Evolutionary conservation across 2,113 vertebrate species (phyloP).

Genomic region (Aldabrachelys gigantea): DNA sequence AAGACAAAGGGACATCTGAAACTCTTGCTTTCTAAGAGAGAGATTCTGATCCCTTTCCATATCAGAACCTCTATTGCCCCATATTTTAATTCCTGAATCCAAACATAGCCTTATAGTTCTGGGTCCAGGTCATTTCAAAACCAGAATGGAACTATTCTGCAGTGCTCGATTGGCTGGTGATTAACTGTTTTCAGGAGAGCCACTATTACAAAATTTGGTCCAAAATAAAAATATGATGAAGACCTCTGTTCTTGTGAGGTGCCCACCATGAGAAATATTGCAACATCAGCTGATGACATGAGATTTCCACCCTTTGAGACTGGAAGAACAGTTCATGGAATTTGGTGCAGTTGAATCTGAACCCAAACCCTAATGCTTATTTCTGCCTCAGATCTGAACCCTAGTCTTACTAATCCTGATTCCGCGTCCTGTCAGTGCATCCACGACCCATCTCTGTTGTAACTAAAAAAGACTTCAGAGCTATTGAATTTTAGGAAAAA

Average conservation of each 20-base stretch:
- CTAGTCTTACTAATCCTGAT: not conserved
- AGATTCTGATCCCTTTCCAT: not conserved
- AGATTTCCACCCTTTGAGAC: too few relatives aligned
- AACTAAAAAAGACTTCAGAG: not conserved
- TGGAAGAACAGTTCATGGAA: not conserved
- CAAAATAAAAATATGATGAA: not conserved
- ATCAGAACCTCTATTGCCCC: not conserved
- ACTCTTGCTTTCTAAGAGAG: not conserved
- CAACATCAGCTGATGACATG: not conserved
- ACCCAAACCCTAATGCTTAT: not conserved
- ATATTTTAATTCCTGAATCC: not conserved
- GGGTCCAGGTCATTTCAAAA: not conserved
- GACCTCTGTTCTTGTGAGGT: not conserved
- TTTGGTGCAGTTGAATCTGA: not conserved
- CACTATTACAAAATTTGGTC: not conserved
- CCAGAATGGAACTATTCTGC: not conserved
- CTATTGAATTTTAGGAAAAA: not conserved
- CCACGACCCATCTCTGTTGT: rapidly evolving
- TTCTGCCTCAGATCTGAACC: not conserved
- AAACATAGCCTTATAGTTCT: rapidly evolving
- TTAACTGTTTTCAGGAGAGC: not conserved
- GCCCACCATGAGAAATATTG: not conserved
- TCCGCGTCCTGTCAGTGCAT: not conserved
- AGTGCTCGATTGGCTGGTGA: not conserved
- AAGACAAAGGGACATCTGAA: not conserved